phyloP scores from a whole-genome alignment of 1,140 invertebrate species.

The Drosophila watanabei region DNA sequence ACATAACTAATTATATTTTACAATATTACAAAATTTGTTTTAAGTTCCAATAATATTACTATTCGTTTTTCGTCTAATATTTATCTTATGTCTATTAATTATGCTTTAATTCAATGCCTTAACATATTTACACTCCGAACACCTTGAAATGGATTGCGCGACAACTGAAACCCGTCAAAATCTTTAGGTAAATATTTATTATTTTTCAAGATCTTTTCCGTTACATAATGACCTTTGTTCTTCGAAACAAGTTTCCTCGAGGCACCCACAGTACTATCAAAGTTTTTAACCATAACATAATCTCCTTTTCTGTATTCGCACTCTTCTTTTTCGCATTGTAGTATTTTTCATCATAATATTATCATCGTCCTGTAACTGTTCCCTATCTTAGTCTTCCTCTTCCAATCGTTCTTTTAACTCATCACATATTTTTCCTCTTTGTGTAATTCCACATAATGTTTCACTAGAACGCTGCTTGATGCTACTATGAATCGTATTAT shows the following conservation, averaged over 20 bases:
- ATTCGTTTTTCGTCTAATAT: no score
- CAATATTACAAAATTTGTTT: no score
- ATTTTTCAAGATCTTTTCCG: neutral
- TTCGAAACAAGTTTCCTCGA: neutral
- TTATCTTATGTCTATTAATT: no score
- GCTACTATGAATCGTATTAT: no score
- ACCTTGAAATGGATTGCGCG: neutral
- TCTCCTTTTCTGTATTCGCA: no score
- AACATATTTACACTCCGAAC: neutral
- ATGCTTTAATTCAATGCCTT: neutral
- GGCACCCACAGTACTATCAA: neutral
- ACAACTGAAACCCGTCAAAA: neutral
- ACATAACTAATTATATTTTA: no score
- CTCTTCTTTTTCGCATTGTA: no score
- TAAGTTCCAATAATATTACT: no score
- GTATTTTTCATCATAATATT: no score
- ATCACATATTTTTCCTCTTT: neutral
- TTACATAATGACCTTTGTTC: neutral
- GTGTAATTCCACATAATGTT: neutral
- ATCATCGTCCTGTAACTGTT: no score
- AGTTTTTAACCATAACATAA: neutral
- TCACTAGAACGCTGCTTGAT: neutral
- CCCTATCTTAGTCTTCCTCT: neutral
- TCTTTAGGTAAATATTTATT: neutral
- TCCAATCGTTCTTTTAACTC: neutral